Percentiles rank a stretch among this genome's conserved stretches.
Conservation (phyloP, 2,113 vertebrate genomes). For the Hystrix cristata region DNA sequence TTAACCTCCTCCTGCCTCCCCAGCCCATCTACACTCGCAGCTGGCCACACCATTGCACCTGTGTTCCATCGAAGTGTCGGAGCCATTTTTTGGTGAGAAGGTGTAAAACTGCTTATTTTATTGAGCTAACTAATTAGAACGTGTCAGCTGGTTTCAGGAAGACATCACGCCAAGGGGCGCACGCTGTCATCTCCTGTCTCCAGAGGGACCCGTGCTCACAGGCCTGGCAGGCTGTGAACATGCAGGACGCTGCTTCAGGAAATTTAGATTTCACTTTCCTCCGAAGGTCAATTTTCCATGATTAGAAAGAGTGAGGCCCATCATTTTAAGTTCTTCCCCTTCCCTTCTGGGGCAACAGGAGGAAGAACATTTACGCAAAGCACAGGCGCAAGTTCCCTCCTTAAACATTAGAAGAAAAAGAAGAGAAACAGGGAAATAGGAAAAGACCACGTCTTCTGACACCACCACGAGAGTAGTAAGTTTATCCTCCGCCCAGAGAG, state of each 20-base stretch:
- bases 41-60: rapidly evolving
- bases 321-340: neutral
- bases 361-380: neutral
- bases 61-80: neutral
- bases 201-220: rapidly evolving
- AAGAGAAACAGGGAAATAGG: rapidly evolving
- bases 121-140: neutral
- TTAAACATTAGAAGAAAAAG: neutral
- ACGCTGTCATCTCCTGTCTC: rapidly evolving
- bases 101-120: neutral
- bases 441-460: neutral
- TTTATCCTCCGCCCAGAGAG: neutral
- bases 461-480: no score
- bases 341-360: rapidly evolving
- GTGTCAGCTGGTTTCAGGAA: neutral
- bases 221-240: neutral
- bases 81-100: neutral
- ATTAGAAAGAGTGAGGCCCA: neutral
- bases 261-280: neutral
- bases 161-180: rapidly evolving
- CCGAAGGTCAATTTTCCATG: neutral
- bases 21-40: rapidly evolving
- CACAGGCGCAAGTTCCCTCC: rapidly evolving
- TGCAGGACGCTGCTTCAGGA: neutral
- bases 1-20: rapidly evolving